Conservation (phyloP, 2,888 invertebrate species). For the Lasioglossum figueresi region DNA sequence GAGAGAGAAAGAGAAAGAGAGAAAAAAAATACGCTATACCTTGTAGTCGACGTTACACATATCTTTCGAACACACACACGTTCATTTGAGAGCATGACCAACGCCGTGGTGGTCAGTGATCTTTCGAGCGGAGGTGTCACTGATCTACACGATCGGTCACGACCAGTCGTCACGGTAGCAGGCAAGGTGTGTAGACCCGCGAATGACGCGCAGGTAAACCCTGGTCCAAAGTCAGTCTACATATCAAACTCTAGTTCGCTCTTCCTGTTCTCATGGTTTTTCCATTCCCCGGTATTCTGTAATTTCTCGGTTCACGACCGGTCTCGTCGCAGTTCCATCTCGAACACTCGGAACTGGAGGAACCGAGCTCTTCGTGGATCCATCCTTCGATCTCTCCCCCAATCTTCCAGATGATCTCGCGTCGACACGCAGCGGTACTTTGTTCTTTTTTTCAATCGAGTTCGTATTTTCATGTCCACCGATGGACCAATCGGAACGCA, state of each 20-base stretch:
- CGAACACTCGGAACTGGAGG: not conserved
- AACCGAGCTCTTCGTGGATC: not conserved
- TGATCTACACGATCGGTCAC: slow-evolving; percentile 37
- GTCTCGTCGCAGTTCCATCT: not conserved
- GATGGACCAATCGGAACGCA: not conserved
- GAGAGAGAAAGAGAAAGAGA: slow-evolving; percentile 47
- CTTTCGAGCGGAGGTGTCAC: not conserved
- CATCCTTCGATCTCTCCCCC: slow-evolving; percentile 32
- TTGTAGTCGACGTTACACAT: slow-evolving; percentile 72
- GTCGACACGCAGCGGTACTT: not conserved
- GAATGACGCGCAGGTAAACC: slow-evolving; percentile 63
- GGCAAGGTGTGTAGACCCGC: slow-evolving; percentile 54
- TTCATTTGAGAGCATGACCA: slow-evolving; percentile 50
- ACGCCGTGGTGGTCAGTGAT: slow-evolving; percentile 28
- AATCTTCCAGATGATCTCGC: slow-evolving; percentile 15
- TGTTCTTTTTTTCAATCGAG: too few relatives aligned
- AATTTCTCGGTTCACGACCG: slow-evolving; percentile 25
- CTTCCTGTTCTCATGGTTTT: slow-evolving; percentile 11
- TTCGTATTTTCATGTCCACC: not conserved
- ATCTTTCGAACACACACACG: slow-evolving; percentile 64
- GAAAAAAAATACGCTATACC: slow-evolving; percentile 57
- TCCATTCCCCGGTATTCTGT: slow-evolving; percentile 17
- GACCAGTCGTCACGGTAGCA: slow-evolving; percentile 34
- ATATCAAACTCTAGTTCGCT: slow-evolving; percentile 75
- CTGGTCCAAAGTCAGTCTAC: slow-evolving; percentile 75